Conservation (phyloP, 1,140 invertebrate genomes). For the Drosophila yakuba region DNA sequence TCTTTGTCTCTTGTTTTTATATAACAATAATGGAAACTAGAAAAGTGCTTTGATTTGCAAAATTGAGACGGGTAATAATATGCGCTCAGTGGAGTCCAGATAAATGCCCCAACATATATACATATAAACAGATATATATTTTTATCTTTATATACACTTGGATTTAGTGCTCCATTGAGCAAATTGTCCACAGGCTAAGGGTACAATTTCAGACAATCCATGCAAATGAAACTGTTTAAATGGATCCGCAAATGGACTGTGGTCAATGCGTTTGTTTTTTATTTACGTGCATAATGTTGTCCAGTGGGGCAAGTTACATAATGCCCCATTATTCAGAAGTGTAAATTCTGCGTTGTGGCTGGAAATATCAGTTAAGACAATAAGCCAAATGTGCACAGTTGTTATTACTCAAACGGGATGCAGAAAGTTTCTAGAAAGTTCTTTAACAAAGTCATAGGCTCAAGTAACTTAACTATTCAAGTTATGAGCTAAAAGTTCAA, state of each 20-base stretch:
- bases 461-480: too few relatives aligned
- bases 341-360: not conserved
- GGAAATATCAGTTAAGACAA: slow-evolving; percentile 4
- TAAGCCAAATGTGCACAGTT: too few relatives aligned
- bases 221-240: slow-evolving; percentile 28
- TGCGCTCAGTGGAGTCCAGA: slow-evolving; percentile 40
- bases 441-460: not conserved
- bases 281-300: slow-evolving; percentile 11
- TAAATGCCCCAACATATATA: slow-evolving; percentile 23
- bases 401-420: too few relatives aligned
- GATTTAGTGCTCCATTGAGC: slow-evolving; percentile 43
- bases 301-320: slow-evolving; percentile 17
- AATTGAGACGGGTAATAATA: slow-evolving; percentile 32
- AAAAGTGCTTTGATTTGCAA: slow-evolving; percentile 51
- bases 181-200: slow-evolving; percentile 30
- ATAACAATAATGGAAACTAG: slow-evolving; percentile 48
- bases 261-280: not conserved
- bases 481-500: too few relatives aligned
- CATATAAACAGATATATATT: not conserved
- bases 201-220: slow-evolving; percentile 29
- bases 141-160: slow-evolving; percentile 11
- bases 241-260: slow-evolving; percentile 25
- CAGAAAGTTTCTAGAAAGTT: not conserved
- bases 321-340: slow-evolving; percentile 7
- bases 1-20: slow-evolving; percentile 5